Conservation (phyloP, 2,113 vertebrate genomes). For the Rhynchomys soricoides region DNA sequence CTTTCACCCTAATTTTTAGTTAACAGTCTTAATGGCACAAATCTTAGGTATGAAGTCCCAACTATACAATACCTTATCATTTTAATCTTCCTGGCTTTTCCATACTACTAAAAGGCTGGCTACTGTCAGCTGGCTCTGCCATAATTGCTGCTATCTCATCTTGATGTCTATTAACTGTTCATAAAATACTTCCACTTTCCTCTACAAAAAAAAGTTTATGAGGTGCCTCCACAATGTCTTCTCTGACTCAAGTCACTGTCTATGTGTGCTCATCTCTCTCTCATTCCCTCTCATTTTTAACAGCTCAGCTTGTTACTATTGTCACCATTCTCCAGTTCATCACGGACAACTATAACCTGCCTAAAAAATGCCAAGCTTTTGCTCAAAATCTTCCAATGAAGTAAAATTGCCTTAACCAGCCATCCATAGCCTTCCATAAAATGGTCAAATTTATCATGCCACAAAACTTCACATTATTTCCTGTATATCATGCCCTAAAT, state of each 20-base stretch:
- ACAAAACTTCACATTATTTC: not conserved
- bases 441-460: not conserved
- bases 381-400: slow-evolving; percentile 6
- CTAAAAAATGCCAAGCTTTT: slow-evolving; percentile 4
- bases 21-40: not conserved
- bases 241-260: not conserved
- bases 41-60: not conserved
- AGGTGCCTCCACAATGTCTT: not conserved
- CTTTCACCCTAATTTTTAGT: slow-evolving; percentile 31
- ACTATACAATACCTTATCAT: not conserved
- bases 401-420: not conserved
- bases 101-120: not conserved
- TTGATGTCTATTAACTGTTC: slow-evolving; percentile 22
- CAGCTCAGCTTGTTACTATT: not conserved
- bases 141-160: slow-evolving; percentile 26
- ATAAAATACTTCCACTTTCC: slow-evolving; percentile 50
- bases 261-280: not conserved
- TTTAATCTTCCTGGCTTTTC: slow-evolving; percentile 2
- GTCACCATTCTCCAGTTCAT: not conserved
- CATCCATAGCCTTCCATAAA: slow-evolving; percentile 34
- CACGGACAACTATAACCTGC: not conserved
- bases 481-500: not conserved
- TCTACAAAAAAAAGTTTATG: not conserved
- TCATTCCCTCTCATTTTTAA: slow-evolving; percentile 11
- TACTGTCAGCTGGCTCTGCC: not conserved